Evolutionary conservation across 30 jellyfish, hydroid and myxozoan genomes (phyloP), one percentile per base, ranked within the genome.

Genomic region (Mastigias papua): DNA sequence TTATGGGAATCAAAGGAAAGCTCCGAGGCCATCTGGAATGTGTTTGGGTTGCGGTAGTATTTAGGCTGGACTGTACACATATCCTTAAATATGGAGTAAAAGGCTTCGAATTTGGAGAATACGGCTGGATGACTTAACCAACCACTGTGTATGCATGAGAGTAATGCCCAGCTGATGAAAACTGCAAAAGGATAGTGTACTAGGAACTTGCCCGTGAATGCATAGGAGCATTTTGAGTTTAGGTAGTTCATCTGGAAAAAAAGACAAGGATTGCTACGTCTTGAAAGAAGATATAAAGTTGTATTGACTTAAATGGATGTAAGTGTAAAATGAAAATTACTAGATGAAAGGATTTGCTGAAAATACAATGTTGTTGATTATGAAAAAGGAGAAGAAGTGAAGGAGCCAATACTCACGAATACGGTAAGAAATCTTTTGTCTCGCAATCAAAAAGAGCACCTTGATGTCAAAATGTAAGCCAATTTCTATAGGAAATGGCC

Each of bases 21-120:
- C 72, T 92, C 98, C 20, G 96, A 84, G 62, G 97, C 96, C 96
- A 92, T 92, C 58, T 92, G 98, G 60, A 92, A 81, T 0, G 97
- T 85, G 80, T 91, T 91, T n/a, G 98, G 98, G 69, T 92, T 86
- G 50, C 98, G 80, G 80, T 92, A 92, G 66, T 86, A 84, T 65
- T 66, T 86, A 5, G 98, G 98, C 32, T 37, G 57, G 19, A 86
- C 71, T 7, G 70, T 72, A 77, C 92, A 92, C 94, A 92, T 92
- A 16, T 81, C 89, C 26, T 72, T 79, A 76, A 92, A 87, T 8
- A 92, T 92, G 60, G 87, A 74, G 67, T 85, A 78, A 62, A 92
- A 92, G 0, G 96, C 98, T 16, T 92, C 98, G 88, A 92, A 78
- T 73, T 92, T 92, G 15, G 98, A 78, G 63, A 71, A 58, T 33